A percentile compares a stretch with the other conserved stretches of the same genome.
Evolutionary conservation across 2,113 vertebrate species (phyloP).

Genomic region (Corythaixoides concolor): DNA sequence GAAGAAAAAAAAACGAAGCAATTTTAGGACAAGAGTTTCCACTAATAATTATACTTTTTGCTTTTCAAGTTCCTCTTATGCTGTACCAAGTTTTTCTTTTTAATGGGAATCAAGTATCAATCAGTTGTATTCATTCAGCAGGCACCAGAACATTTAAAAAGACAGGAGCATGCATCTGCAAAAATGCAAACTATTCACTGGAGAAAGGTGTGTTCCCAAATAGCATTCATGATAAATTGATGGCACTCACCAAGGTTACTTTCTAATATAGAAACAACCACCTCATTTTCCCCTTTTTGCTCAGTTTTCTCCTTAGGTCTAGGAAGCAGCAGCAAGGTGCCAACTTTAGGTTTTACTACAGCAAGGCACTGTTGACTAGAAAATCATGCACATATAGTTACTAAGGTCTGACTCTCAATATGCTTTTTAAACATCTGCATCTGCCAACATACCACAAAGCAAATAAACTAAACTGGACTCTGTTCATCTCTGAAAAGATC

Average conservation of each 20-base stretch:
- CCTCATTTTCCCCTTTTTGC: not conserved
- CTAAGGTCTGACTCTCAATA: not conserved
- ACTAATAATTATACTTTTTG: not conserved
- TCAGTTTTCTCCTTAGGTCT: not conserved
- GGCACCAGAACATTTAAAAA: not conserved
- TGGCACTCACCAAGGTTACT: not conserved
- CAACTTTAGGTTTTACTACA: not conserved
- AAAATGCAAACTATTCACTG: not conserved
- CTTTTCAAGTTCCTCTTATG: not conserved
- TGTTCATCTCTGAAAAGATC: not conserved
- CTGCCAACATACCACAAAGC: not conserved
- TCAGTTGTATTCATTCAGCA: not conserved
- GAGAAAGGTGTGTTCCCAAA: not conserved
- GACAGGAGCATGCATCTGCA: not conserved
- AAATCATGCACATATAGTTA: not conserved
- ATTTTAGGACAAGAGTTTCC: not conserved
- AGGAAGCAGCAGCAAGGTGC: not conserved
- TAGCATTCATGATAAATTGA: not conserved
- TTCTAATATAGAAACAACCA: not conserved
- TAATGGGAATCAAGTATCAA: not conserved
- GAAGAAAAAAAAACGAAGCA: not conserved
- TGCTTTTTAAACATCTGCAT: not conserved
- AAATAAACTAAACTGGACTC: not conserved
- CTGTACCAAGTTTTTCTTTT: not conserved
- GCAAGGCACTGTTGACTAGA: not conserved